phyloP scores from a whole-genome alignment of 2,888 invertebrate species.

The Keiferia lycopersicella region DNA sequence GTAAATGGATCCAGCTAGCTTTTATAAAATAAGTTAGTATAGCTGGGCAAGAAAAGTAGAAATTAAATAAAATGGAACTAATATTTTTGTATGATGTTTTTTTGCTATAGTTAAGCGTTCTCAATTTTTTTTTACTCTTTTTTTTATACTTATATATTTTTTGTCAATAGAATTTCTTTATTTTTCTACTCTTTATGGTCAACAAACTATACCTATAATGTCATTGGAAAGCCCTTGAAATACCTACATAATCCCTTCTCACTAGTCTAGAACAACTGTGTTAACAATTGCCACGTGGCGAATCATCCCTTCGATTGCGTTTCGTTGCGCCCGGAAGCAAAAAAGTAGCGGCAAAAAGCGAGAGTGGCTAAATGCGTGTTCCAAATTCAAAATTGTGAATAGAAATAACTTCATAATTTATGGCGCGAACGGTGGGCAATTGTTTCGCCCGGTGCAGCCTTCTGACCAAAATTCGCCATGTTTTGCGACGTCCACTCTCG shows the following conservation, averaged over 20 bases:
- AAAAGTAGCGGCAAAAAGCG: constrained; percentile 68
- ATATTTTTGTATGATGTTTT: too few species aligned
- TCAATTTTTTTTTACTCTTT: too few species aligned
- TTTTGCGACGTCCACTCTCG: constrained; percentile 46
- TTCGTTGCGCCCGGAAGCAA: constrained; percentile 49
- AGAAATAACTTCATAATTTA: constrained; percentile 52
- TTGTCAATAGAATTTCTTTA: too few species aligned
- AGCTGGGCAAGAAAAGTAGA: too few species aligned
- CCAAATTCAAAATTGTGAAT: constrained; percentile 4
- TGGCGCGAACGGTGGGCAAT: constrained; percentile 50
- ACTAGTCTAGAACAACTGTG: constrained; percentile 31
- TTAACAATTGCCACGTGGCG: constrained; percentile 69
- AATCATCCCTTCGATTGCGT: constrained; percentile 46
- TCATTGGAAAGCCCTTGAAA: too few species aligned
- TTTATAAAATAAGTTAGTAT: too few species aligned
- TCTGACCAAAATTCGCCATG: constrained; percentile 47
- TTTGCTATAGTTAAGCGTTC: too few species aligned
- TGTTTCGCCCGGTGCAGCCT: constrained; percentile 47
- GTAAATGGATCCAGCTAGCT: too few species aligned
- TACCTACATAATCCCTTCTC: not conserved
- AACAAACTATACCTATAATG: too few species aligned
- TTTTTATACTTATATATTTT: too few species aligned
- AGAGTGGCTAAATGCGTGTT: constrained; percentile 47
- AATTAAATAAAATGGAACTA: too few species aligned
- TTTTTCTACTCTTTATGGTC: too few species aligned